Conservation (phyloP, 2,113 vertebrate genomes). For the Charadrius vociferus region DNA sequence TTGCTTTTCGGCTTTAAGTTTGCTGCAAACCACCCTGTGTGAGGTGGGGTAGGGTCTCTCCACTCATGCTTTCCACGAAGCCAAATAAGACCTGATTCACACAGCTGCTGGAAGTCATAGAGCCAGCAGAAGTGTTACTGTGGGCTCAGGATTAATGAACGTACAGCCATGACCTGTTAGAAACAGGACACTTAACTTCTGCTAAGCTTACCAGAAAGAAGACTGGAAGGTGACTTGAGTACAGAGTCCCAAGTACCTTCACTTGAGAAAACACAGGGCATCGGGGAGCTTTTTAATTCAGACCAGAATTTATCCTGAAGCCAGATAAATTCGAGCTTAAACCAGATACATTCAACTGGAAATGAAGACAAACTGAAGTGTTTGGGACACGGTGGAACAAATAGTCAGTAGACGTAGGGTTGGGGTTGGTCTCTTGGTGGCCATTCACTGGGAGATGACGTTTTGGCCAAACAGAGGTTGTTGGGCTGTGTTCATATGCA, state of each 20-base stretch:
- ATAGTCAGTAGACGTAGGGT: rapidly evolving
- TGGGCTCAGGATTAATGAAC: background rate
- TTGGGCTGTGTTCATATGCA: background rate
- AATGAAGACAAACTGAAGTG: background rate
- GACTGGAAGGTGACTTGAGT: background rate
- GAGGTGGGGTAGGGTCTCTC: background rate
- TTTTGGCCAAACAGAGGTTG: background rate
- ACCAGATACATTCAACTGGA: background rate
- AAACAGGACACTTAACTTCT: background rate
- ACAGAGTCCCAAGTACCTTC: background rate
- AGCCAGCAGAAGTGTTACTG: background rate
- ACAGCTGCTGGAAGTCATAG: rapidly evolving
- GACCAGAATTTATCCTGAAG: background rate
- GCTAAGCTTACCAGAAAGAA: background rate
- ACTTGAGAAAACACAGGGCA: background rate
- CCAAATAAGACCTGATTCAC: background rate
- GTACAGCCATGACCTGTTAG: background rate
- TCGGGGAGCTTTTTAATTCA: background rate
- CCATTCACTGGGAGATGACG: background rate
- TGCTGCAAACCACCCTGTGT: background rate
- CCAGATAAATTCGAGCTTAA: background rate
- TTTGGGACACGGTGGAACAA: background rate
- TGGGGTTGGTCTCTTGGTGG: background rate
- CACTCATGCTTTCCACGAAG: background rate
- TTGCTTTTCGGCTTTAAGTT: background rate